phyloP scores from a whole-genome alignment of 1,140 invertebrate genomes.

The Bombus terrestris region DNA sequence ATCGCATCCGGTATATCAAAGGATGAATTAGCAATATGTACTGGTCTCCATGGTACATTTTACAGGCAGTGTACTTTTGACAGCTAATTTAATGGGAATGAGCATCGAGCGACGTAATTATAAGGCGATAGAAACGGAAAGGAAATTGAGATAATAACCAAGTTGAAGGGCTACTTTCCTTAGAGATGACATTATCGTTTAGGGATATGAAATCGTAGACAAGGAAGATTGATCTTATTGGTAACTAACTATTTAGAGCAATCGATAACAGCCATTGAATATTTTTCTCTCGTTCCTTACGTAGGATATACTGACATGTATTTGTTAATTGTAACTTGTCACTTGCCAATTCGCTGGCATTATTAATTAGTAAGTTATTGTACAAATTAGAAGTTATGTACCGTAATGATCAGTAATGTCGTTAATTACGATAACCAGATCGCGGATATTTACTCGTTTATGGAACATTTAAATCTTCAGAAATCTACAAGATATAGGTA shows the following conservation, averaged over 20 bases:
- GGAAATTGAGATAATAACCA: slow-evolving; percentile 2
- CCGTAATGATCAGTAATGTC: not conserved
- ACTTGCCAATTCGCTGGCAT: too few species aligned
- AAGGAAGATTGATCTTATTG: too few species aligned
- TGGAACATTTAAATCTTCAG: not conserved
- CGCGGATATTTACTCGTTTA: not conserved
- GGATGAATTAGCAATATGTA: not conserved
- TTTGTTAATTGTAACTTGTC: not conserved
- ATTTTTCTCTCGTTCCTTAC: not conserved
- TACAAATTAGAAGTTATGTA: not conserved
- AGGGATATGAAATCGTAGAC: not conserved
- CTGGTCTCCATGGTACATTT: not conserved
- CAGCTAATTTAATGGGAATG: not conserved
- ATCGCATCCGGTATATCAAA: too few species aligned
- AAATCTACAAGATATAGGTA: not conserved
- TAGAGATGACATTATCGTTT: not conserved
- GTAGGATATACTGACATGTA: not conserved
- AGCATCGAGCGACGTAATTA: not conserved
- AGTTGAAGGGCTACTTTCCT: not conserved
- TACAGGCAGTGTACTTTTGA: not conserved
- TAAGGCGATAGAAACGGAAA: not conserved
- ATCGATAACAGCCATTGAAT: not conserved
- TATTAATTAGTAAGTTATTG: not conserved
- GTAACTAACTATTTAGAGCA: too few species aligned
- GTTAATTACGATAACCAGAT: not conserved